Percentiles rank a stretch among this genome's conserved stretches.
These are phyloP conservation scores for Trichogramma dendrolimi DNA, from an alignment of 2,888 invertebrate genomes.

Conservation along the genomic window DNA sequence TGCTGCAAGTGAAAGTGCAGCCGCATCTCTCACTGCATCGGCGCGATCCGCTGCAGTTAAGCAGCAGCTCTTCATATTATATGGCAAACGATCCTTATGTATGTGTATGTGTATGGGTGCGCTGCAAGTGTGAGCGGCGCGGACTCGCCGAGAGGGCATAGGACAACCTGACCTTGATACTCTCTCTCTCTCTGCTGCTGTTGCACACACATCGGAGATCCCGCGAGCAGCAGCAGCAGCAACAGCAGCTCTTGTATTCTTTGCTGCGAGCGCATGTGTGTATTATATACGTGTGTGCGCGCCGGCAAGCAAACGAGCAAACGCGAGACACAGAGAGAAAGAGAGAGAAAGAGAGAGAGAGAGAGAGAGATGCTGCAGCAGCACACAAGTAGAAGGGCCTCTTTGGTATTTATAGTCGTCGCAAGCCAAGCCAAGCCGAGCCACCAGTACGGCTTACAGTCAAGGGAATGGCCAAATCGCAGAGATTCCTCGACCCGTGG, in stretches of 20 bases:
- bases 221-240: no score
- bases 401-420: slow-evolving; percentile 31
- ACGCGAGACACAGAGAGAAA: slow-evolving; percentile 21
- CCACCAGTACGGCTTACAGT: slow-evolving; percentile 17
- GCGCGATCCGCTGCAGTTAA: no score
- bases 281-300: no score
- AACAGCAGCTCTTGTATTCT: no score
- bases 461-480: slow-evolving; percentile 42
- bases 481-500: slow-evolving; percentile 38
- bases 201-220: no score
- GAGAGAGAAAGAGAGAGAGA: slow-evolving; percentile 17
- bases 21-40: not conserved
- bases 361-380: slow-evolving; percentile 13
- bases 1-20: slow-evolving; percentile 16
- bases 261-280: no score
- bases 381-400: not conserved
- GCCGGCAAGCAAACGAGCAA: slow-evolving; percentile 23
- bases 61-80: no score
- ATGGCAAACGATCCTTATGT: no score
- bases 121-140: no score
- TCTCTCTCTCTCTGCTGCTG: not conserved
- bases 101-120: no score
- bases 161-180: slow-evolving; percentile 24
- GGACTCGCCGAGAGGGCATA: no score
- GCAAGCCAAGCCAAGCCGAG: not conserved